Evolutionary conservation across 92 coral and sea anemone species (phyloP).

Genomic region (Scolanthus callimorphus): DNA sequence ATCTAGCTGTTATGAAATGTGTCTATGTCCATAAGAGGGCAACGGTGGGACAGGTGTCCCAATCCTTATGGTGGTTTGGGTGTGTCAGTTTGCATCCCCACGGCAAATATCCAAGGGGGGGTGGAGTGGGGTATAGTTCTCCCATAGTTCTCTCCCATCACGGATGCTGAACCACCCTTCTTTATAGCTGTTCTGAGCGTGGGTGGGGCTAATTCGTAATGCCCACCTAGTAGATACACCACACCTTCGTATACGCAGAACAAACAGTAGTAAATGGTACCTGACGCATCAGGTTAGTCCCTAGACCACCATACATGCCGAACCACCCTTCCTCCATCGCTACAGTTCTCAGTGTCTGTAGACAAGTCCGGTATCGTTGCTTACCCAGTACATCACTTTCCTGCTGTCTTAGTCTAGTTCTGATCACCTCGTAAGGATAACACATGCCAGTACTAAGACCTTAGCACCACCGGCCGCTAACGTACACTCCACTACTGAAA

Average conservation of each 20-base stretch:
- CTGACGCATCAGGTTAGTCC: slow-evolving; percentile 78
- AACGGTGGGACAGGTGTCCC: too few species aligned
- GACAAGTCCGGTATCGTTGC: slow-evolving; percentile 50
- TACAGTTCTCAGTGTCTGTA: slow-evolving; percentile 72
- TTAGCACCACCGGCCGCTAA: slow-evolving; percentile 86
- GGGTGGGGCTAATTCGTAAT: too few species aligned
- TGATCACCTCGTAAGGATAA: slow-evolving; percentile 90
- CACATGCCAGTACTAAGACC: slow-evolving; percentile 66
- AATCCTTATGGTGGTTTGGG: too few species aligned
- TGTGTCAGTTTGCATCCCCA: too few species aligned
- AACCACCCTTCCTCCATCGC: slow-evolving; percentile 75
- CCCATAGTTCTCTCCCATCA: too few species aligned
- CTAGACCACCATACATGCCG: slow-evolving; percentile 84
- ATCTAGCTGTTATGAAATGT: too few species aligned
- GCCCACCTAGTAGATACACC: slow-evolving; percentile 63
- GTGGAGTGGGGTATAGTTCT: too few species aligned
- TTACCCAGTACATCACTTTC: slow-evolving; percentile 76
- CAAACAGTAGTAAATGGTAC: slow-evolving; percentile 89
- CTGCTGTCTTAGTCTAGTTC: slow-evolving; percentile 91
- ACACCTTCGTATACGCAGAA: slow-evolving; percentile 83
- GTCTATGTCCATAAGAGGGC: too few species aligned
- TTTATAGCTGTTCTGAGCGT: too few species aligned
- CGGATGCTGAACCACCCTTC: too few species aligned
- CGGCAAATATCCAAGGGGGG: too few species aligned
- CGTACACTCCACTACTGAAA: slow-evolving; percentile 64